These are phyloP conservation scores for Atherinosoma microstoma DNA, from an alignment of 2,797 vertebrate species.

Conservation along the genomic window DNA sequence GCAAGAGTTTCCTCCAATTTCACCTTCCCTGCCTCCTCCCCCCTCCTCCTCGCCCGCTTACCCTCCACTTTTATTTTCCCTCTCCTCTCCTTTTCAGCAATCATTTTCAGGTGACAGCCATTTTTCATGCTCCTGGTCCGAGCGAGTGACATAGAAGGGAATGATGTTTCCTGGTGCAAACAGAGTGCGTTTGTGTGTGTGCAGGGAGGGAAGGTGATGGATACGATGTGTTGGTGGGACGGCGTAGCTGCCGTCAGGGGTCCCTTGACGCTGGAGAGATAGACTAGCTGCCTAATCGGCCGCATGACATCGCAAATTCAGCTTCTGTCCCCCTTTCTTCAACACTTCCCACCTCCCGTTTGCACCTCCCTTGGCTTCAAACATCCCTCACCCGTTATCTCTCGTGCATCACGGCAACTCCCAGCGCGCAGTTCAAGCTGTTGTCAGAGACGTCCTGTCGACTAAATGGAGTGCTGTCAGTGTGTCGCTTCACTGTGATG, in stretches of 20 bases:
- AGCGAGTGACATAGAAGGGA: conserved; percentile 92
- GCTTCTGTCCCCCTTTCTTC: conserved; percentile 17
- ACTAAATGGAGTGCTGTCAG: conserved; percentile 63
- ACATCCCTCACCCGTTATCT: conserved; percentile 47
- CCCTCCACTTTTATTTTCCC: conserved; percentile 74
- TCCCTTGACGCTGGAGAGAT: conserved; percentile 84
- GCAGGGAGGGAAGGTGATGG: conserved; percentile 84
- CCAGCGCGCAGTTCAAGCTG: conserved; percentile 27
- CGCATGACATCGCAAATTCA: conserved; percentile 86
- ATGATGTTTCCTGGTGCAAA: conserved; percentile 91
- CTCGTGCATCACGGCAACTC: conserved; percentile 32
- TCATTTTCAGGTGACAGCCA: conserved; percentile 86
- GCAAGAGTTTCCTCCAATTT: conserved; percentile 90
- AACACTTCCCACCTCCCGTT: not conserved
- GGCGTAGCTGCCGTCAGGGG: conserved; percentile 79
- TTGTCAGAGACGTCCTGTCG: conserved; percentile 59
- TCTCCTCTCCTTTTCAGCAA: conserved; percentile 82
- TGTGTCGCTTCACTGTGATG: conserved; percentile 39
- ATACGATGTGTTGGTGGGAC: conserved; percentile 89
- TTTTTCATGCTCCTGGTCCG: conserved; percentile 93
- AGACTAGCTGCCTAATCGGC: conserved; percentile 90
- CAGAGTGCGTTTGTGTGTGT: conserved; percentile 28
- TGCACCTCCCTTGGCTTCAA: conserved; percentile 30
- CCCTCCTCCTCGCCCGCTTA: conserved; percentile 70
- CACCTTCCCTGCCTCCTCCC: conserved; percentile 85